A percentile compares a stretch with the other conserved stretches of the same genome.
Conservation (phyloP, 2,797 vertebrate species). For the Tapera naevia region DNA sequence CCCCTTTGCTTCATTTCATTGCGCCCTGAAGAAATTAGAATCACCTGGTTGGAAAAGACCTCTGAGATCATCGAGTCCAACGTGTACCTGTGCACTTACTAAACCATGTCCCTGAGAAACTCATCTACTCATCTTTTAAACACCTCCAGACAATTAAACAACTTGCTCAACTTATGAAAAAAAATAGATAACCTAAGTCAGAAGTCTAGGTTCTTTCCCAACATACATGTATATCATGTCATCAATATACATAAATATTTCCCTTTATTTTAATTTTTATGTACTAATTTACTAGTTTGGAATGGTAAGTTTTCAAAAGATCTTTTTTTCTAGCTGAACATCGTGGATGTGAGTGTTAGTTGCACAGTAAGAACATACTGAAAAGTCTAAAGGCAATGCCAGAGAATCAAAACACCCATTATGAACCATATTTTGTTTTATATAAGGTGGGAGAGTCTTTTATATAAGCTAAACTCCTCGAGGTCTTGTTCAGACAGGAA, state of each 20-base stretch:
- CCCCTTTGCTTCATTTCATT: background rate
- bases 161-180: background rate
- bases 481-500: conserved; percentile 32
- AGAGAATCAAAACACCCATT: conserved; percentile 32
- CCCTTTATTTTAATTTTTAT: background rate
- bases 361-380: conserved; percentile 33
- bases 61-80: too few relatives aligned
- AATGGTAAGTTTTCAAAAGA: background rate
- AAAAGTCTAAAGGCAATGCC: conserved; percentile 25
- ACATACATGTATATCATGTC: background rate
- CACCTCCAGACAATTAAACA: too few relatives aligned
- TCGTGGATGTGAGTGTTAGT: conserved; percentile 10
- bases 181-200: background rate
- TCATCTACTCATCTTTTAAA: too few relatives aligned
- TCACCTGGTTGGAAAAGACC: too few relatives aligned
- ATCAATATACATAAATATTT: background rate
- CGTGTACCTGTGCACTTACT: too few relatives aligned
- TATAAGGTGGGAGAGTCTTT: background rate
- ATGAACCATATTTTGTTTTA: background rate
- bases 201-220: background rate
- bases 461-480: conserved; percentile 12
- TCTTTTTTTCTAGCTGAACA: conserved; percentile 9
- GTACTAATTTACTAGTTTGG: background rate
- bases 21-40: too few relatives aligned
- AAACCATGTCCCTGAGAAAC: too few relatives aligned